Base-by-base conservation (phyloP, 2,113 vertebrate genomes). In the Okapia johnstoni region DNA sequence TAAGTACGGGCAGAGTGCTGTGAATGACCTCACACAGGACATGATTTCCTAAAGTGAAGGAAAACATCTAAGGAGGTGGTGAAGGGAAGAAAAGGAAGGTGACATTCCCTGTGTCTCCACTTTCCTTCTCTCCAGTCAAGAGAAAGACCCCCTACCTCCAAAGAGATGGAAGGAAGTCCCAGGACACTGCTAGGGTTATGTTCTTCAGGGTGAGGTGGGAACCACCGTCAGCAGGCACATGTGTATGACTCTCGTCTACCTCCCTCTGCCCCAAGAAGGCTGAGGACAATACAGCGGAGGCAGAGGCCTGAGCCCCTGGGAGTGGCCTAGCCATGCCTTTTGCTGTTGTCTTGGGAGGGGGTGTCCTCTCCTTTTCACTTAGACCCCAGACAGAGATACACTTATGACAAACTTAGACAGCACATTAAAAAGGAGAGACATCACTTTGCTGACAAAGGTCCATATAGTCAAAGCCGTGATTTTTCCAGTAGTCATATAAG, bases 201-300 rank as follows among this genome's bases (percentile, higher is more conserved):
- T 43, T 77, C 66, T 57, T 40, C 46, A 52, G 12, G 12, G 11
- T 12, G 73, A 46, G 28, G 58, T 55, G 58, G 3, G 6, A 50
- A 50, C 7, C 21, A 48, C 54, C 28, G 13, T 30, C n/a, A 2
- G 11, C 5, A 40, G 77, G 73, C 16, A 50, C 4, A 23, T 1
- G 13, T 4, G 1, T 1, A 2, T 3, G 13, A 11, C 17, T 52
- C 13, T 33, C 3, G 28, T 30, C 60, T 0, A 54, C 50, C 33
- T 66, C 46, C 7, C 26, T 58, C n/a, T 66, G 57, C 48, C 17
- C 63, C 83, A 19, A 17, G n/a, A 46, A 81, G 61, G 21, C 79
- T 7, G 3, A 46, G 11, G 52, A 54, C 23, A 23, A 36, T 6
- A 16, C 0, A 7, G 28, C 8, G 16, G 1, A 58, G 52, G 36